Percentiles rank a stretch among this genome's conserved stretches.
phyloP scores from a whole-genome alignment of 2,797 vertebrate species.

The Sebastes iracundus region DNA sequence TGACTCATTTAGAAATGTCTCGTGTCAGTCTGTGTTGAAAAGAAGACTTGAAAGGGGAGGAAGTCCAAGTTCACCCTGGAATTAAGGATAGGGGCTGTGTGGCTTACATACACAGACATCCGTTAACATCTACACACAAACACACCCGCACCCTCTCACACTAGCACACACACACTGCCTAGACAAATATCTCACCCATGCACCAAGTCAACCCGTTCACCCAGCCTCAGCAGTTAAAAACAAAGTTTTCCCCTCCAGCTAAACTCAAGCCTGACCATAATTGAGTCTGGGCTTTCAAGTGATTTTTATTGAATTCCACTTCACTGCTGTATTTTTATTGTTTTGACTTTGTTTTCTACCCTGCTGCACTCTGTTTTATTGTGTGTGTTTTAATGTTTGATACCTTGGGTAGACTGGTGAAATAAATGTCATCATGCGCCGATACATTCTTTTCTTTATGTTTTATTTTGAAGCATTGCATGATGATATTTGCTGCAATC shows the following conservation, averaged over 20 bases:
- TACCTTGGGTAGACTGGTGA: constrained; percentile 6
- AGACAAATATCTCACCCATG: constrained; percentile 54
- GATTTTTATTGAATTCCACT: constrained; percentile 69
- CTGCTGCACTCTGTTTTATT: constrained; percentile 38
- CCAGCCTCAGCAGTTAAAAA: constrained; percentile 62
- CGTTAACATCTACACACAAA: constrained; percentile 54
- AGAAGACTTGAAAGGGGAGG: constrained; percentile 59
- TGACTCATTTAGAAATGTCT: constrained; percentile 53
- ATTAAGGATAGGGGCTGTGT: constrained; percentile 68
- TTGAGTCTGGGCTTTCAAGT: constrained; percentile 65
- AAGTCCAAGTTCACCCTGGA: constrained; percentile 69
- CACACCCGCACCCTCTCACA: constrained; percentile 26
- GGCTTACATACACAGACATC: constrained; percentile 66
- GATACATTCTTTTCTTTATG: not conserved
- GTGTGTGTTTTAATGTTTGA: constrained; percentile 29
- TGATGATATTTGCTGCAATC: constrained; percentile 11
- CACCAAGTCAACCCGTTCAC: constrained; percentile 62
- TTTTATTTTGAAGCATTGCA: constrained; percentile 5
- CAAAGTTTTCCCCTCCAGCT: constrained; percentile 62
- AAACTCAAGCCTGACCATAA: constrained; percentile 64
- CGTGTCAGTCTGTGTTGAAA: constrained; percentile 40
- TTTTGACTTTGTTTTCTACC: constrained; percentile 54
- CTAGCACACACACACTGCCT: constrained; percentile 17
- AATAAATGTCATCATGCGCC: constrained; percentile 2
- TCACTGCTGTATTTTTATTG: constrained; percentile 54